Percentiles rank a stretch among this genome's conserved stretches.
These are phyloP conservation scores for Limnephilus rhombicus DNA, from an alignment of 2,888 invertebrate genomes.

Conservation along the genomic window DNA sequence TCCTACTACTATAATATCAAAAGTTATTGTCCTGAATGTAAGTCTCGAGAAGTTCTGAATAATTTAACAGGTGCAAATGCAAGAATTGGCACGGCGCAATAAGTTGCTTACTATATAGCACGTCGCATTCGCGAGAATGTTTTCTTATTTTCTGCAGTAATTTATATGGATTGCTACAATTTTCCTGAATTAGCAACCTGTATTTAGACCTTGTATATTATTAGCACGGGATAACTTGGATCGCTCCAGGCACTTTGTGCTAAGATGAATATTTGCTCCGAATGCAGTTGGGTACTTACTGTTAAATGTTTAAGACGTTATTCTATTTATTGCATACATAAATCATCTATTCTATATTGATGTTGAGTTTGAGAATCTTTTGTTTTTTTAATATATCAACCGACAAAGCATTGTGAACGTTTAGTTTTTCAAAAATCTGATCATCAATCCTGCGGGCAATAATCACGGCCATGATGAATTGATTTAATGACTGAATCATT, in stretches of 20 bases:
- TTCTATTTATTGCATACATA: neutral
- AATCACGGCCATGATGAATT: constrained; percentile 55
- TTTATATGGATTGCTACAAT: neutral
- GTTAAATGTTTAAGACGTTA: neutral
- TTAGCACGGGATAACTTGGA: neutral
- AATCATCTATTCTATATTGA: too few relatives aligned
- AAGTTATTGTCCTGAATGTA: neutral
- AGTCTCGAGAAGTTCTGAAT: neutral
- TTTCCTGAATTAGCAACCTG: constrained; percentile 1
- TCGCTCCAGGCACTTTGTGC: neutral
- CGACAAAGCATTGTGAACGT: neutral
- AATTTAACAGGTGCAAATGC: constrained; percentile 29
- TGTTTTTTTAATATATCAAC: neutral
- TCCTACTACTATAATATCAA: neutral
- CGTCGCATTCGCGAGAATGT: neutral
- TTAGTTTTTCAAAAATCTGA: neutral
- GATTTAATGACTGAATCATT: constrained; percentile 54
- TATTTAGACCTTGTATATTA: neutral
- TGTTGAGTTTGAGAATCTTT: neutral
- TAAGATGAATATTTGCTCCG: neutral
- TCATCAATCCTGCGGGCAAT: constrained; percentile 37
- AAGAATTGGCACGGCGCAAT: neutral
- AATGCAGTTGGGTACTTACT: neutral
- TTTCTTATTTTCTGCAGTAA: neutral
- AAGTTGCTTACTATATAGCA: neutral